Percentiles rank a stretch among this genome's conserved stretches.
These are phyloP conservation scores for Sciurus vulgaris DNA, from an alignment of 2,797 vertebrate genomes.

Conservation along the genomic window DNA sequence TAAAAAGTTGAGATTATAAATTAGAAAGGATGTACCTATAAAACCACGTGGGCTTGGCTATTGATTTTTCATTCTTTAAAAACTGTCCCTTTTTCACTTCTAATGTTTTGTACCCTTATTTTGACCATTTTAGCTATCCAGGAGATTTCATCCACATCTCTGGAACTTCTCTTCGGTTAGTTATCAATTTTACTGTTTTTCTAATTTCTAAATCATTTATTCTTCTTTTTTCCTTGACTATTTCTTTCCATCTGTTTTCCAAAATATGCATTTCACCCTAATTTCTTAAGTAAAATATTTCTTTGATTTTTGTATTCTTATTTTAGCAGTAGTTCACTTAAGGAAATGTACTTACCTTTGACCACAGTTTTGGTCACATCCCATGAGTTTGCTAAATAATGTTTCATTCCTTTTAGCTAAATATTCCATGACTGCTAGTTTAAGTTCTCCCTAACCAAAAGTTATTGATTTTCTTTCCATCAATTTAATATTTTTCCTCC, in stretches of 20 bases:
- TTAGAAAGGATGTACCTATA: neutral
- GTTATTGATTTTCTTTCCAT: neutral
- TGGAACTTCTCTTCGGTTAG: neutral
- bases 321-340: slow-evolving; percentile 44
- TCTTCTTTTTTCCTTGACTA: neutral
- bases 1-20: slow-evolving; percentile 3
- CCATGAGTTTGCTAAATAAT: slow-evolving; percentile 1
- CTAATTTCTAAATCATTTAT: slow-evolving; percentile 7
- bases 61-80: slow-evolving; percentile 12
- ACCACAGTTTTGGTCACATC: neutral
- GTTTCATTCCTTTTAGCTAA: slow-evolving; percentile 2
- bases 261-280: neutral
- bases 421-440: neutral
- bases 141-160: neutral
- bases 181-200: slow-evolving; percentile 12
- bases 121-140: neutral
- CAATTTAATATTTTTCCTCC: slow-evolving; percentile 43
- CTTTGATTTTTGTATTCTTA: slow-evolving; percentile 31
- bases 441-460: neutral
- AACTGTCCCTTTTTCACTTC: neutral
- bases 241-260: neutral
- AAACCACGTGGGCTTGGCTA: neutral
- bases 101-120: neutral
- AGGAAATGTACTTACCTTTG: slow-evolving; percentile 35
- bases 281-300: slow-evolving; percentile 42